phyloP scores from a whole-genome alignment of 2,797 vertebrate species.

The Platyrinchus mystaceus region DNA sequence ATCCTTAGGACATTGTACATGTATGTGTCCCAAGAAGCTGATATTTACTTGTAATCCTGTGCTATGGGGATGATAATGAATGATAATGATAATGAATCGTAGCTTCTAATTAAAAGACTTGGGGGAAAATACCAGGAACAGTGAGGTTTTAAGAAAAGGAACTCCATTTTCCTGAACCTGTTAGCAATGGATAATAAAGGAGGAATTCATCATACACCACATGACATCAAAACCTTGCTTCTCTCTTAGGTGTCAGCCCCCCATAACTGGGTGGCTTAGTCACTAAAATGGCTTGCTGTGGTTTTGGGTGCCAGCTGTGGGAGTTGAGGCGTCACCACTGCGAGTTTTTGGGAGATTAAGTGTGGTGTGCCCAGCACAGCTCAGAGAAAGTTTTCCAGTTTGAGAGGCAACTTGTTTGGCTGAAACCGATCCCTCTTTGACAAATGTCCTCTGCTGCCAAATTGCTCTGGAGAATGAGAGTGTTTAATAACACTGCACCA shows the following conservation, averaged over 20 bases:
- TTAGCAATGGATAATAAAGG: not conserved
- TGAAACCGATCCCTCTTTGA: not conserved
- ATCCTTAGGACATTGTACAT: not conserved
- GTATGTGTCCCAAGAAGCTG: not conserved
- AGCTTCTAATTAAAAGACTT: not conserved
- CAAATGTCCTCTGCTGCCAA: not conserved
- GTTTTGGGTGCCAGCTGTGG: not conserved
- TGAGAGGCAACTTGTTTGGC: not conserved
- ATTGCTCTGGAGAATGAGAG: not conserved
- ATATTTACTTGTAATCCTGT: not conserved
- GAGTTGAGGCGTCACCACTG: not conserved
- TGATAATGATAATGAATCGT: accelerated
- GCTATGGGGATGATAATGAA: not conserved
- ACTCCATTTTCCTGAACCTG: not conserved
- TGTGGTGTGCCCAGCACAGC: not conserved
- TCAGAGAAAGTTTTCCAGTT: not conserved
- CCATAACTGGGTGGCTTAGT: too few species aligned
- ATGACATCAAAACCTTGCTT: not conserved
- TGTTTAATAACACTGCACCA: not conserved
- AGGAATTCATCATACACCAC: not conserved
- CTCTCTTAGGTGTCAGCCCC: not conserved
- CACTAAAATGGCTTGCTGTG: accelerated
- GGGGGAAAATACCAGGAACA: not conserved
- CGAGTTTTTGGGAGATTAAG: accelerated
- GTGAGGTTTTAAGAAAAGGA: not conserved